Base-by-base conservation (phyloP, 2,797 vertebrate species). In the Scolopax bukidnonensis region DNA sequence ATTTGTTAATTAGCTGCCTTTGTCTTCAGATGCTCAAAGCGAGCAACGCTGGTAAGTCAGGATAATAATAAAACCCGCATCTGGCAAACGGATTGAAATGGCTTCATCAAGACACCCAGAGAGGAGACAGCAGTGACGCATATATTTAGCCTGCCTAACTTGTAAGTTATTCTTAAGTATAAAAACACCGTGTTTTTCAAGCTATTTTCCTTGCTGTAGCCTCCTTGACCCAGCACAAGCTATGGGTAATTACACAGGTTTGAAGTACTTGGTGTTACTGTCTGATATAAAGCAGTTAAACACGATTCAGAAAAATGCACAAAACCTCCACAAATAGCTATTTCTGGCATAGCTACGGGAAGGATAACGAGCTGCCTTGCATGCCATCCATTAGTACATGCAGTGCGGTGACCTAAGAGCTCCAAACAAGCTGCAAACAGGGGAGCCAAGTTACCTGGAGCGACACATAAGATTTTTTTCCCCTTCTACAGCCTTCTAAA, bases 1-100 rank as follows among this genome's bases (percentile, higher is more conserved):
- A 27, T 88, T 84, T 36, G 56, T 63, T 95, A 95, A 93, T 92
- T 94, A 94, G 87, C 84, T 54, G 74, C 60, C 40, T 93, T 94
- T 95, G 94, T 95, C 84, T 94, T 77, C 54, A 57, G 81, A 63
- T 45, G 51, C 40, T 89, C 1, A 40, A 88, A 95, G 82, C 75
- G 25, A 81, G 87, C 16, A 1, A 60, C 5, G 70, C 76, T 95
- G 61, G 79, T 61, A 70, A 92, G 71, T 41, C n/a, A 45, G 61
- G 87, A 85, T 59, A 83, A 82, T 59, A 85, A 93, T 84, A 92
- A 90, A 84, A 43, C 84, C 27, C 1, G 6, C 81, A 89, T 95
- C 94, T 94, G 94, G 70, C 50, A 41, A 76, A 92, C 16, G 17
- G 79, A 89, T 16, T 68, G 82, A 75, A 93, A 14, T 12, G 11